Conservation (phyloP, 2,888 invertebrate species). For the Zelleria hepariella region DNA sequence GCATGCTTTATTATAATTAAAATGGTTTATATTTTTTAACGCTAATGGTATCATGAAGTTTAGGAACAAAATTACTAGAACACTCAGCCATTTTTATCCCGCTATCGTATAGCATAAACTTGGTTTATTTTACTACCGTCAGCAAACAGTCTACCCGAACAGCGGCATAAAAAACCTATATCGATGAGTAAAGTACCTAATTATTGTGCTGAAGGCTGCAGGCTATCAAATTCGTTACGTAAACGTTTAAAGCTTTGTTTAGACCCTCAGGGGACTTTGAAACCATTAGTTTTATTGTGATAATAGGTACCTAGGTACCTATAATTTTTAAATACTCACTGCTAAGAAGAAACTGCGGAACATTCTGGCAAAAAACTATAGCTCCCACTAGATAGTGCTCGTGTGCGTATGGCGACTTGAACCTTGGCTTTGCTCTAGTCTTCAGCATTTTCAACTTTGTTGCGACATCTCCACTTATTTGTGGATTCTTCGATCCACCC, state of each 20-base stretch:
- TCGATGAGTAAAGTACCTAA: no score
- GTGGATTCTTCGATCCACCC: not conserved
- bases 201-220: no score
- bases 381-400: conserved; percentile 1
- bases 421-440: not conserved
- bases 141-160: no score
- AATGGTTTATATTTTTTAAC: not conserved
- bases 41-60: no score
- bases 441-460: conserved; percentile 5
- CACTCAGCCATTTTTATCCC: no score
- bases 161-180: no score
- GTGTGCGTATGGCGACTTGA: not conserved
- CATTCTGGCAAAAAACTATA: conserved; percentile 15
- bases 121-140: no score
- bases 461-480: not conserved
- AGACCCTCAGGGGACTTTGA: not conserved
- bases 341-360: conserved; percentile 35
- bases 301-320: not conserved
- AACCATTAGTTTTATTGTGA: not conserved
- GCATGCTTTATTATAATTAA: not conserved
- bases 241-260: no score
- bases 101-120: no score
- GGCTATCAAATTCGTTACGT: no score
- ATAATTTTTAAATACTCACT: conserved; percentile 39
- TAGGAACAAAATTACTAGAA: no score